These are phyloP conservation scores for Leucophora obtusa DNA, from an alignment of 2,888 invertebrate species.

Conservation along the genomic window DNA sequence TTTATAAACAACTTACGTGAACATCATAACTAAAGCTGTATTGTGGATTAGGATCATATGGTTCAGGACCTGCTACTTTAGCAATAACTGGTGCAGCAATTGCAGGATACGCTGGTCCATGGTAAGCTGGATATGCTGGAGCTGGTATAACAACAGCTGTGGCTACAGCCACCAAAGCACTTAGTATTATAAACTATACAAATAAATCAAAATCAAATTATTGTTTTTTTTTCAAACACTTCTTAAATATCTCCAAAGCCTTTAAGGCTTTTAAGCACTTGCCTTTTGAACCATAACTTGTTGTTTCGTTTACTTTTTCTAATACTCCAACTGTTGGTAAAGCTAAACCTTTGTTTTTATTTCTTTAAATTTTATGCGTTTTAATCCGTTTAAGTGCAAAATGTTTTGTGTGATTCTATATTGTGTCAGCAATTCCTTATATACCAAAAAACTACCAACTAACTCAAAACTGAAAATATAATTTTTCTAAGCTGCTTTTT, in stretches of 20 bases:
- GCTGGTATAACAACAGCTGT: conserved; percentile 66
- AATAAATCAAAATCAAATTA: conserved; percentile 33
- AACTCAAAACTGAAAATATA: conserved; percentile 40
- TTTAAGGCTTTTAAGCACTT: conserved; percentile 53
- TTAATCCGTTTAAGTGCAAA: conserved; percentile 63
- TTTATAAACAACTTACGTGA: conserved; percentile 75
- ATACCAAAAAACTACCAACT: conserved; percentile 47
- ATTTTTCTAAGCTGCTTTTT: conserved; percentile 28
- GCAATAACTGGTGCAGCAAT: conserved; percentile 73
- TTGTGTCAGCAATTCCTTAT: conserved; percentile 58
- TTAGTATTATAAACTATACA: conserved; percentile 71
- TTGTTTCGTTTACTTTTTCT: conserved; percentile 63
- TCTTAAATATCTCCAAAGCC: not conserved
- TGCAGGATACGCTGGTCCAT: conserved; percentile 68
- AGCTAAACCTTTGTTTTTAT: conserved; percentile 49
- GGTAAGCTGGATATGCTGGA: conserved; percentile 67
- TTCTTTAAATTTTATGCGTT: conserved; percentile 33
- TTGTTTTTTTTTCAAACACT: conserved; percentile 2
- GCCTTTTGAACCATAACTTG: conserved; percentile 77
- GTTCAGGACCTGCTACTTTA: conserved; percentile 67
- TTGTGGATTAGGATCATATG: conserved; percentile 80
- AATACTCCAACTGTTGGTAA: conserved; percentile 32
- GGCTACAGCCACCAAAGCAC: conserved; percentile 72
- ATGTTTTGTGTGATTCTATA: conserved; percentile 62
- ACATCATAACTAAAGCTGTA: conserved; percentile 81